A percentile compares a stretch with the other conserved stretches of the same genome.
These are phyloP conservation scores for Chrosomus eos DNA, from an alignment of 2,797 vertebrate species.

Conservation along the genomic window DNA sequence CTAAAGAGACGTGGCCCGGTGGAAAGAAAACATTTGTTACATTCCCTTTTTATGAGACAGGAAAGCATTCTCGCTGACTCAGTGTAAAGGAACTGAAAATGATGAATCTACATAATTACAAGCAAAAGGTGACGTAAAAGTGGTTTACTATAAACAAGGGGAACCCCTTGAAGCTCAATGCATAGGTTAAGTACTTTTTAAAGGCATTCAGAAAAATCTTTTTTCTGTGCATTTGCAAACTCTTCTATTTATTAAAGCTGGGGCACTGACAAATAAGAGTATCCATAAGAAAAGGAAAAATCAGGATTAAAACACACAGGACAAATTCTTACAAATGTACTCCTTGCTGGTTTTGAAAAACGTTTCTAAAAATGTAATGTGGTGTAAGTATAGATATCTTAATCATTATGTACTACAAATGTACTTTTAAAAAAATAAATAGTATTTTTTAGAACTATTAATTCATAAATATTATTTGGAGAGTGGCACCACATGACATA, in stretches of 20 bases:
- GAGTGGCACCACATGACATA: background rate
- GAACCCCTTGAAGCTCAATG: background rate
- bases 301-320: background rate
- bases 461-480: background rate
- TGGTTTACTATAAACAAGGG: conserved; percentile 1
- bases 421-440: background rate
- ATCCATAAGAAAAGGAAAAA: background rate
- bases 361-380: background rate
- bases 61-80: background rate
- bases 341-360: background rate
- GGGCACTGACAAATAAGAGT: background rate
- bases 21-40: conserved; percentile 33
- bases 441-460: background rate
- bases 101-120: background rate
- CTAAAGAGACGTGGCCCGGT: conserved; percentile 8
- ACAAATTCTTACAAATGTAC: background rate
- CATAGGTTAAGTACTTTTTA: background rate
- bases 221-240: background rate
- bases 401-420: background rate
- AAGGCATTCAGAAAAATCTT: background rate
- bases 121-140: conserved; percentile 13
- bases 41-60: conserved; percentile 27
- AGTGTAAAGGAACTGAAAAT: background rate
- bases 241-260: background rate
- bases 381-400: too few species aligned